A percentile compares a stretch with the other conserved stretches of the same genome.
phyloP scores from a whole-genome alignment of 2,888 invertebrate genomes.

The Empis livida region DNA sequence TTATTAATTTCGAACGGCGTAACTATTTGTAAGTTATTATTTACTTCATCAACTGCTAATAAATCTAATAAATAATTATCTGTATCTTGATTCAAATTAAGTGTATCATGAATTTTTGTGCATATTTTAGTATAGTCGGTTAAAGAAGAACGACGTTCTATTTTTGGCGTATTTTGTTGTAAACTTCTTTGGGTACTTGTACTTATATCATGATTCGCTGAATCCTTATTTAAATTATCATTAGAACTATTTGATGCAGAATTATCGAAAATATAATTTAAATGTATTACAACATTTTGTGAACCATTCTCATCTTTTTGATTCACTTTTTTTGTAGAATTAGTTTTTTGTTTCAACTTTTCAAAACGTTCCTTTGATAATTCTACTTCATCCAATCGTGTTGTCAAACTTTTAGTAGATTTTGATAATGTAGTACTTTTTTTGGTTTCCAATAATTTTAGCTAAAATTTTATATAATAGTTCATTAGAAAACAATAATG shows the following conservation, averaged over 20 bases:
- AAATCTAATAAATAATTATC: background rate
- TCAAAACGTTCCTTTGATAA: background rate
- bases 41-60: background rate
- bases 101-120: conserved; percentile 6
- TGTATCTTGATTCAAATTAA: background rate
- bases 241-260: background rate
- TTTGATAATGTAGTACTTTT: background rate
- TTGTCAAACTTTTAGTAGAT: background rate
- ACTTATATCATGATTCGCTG: background rate
- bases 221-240: background rate
- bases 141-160: background rate
- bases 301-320: background rate
- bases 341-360: background rate
- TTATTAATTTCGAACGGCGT: background rate
- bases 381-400: background rate
- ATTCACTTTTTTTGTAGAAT: background rate
- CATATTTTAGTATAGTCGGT: conserved; percentile 1
- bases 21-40: background rate
- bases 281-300: conserved; percentile 3
- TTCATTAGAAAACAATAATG: no score
- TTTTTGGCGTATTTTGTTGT: background rate
- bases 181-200: background rate
- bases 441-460: background rate
- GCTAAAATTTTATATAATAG: no score
- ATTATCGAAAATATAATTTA: conserved; percentile 4